These are phyloP conservation scores for Passer domesticus DNA, from an alignment of 2,113 vertebrate genomes.

Conservation along the genomic window DNA sequence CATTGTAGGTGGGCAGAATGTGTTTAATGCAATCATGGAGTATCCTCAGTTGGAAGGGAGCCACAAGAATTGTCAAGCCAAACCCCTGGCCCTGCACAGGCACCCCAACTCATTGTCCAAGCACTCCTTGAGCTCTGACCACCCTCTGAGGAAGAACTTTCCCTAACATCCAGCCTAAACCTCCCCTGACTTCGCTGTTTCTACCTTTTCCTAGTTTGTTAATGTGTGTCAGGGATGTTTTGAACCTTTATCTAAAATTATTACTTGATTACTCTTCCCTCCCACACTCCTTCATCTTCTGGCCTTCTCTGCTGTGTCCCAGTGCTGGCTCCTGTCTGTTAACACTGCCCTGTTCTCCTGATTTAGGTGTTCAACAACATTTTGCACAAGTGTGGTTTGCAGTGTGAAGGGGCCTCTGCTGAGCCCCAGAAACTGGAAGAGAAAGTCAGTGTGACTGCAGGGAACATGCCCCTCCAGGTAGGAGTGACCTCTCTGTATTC, in stretches of 20 bases:
- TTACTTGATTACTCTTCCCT: neutral
- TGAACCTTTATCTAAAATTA: neutral
- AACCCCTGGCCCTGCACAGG: neutral
- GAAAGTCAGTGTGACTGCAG: slow-evolving; percentile 72
- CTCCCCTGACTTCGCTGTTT: neutral
- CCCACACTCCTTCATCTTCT: neutral
- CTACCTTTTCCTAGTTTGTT: neutral
- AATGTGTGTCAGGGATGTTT: neutral
- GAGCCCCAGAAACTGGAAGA: slow-evolving; percentile 86
- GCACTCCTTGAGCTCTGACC: neutral
- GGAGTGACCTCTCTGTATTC: neutral
- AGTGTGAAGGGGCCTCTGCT: slow-evolving; percentile 76
- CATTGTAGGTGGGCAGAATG: neutral
- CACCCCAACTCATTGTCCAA: neutral
- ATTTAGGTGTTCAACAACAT: slow-evolving; percentile 88
- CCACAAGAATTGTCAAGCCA: neutral
- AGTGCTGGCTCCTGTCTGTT: neutral
- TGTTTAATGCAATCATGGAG: neutral
- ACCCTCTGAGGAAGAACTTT: neutral
- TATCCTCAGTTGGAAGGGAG: neutral
- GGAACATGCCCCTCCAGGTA: slow-evolving; percentile 88
- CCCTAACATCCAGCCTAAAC: neutral
- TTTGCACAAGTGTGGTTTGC: slow-evolving; percentile 85
- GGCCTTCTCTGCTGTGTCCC: neutral
- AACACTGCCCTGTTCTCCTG: neutral